Evolutionary conservation across 2,888 invertebrate genomes (phyloP).

Genomic region (Cheilosia soror): DNA sequence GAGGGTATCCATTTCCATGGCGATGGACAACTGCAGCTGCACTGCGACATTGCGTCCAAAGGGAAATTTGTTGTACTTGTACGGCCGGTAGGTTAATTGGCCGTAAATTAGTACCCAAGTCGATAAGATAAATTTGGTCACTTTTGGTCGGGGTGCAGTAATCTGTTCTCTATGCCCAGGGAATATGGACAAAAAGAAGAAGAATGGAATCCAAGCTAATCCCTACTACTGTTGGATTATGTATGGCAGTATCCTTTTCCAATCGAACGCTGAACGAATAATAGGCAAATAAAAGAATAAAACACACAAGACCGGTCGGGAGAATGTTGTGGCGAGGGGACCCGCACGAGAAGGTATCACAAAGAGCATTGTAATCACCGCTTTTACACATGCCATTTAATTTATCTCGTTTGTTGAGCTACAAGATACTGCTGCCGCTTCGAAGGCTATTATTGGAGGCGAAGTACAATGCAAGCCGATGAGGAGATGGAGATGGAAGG

Average conservation of each 20-base stretch:
- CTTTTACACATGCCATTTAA: conserved; percentile 75
- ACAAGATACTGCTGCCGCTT: conserved; percentile 63
- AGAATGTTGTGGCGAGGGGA: not conserved
- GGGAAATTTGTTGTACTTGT: conserved; percentile 74
- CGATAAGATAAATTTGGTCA: conserved; percentile 75
- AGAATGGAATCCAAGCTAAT: conserved; percentile 47
- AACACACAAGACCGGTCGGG: conserved; percentile 16
- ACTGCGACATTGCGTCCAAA: conserved; percentile 71
- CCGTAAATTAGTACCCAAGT: conserved; percentile 74
- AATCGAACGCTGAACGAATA: conserved; percentile 62
- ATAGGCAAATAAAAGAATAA: conserved; percentile 66
- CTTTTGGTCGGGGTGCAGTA: conserved; percentile 62
- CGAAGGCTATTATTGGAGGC: conserved; percentile 54
- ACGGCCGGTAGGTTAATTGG: conserved; percentile 74
- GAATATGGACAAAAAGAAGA: conserved; percentile 17
- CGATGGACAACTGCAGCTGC: conserved; percentile 62
- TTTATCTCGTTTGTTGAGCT: conserved; percentile 74
- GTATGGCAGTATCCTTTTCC: conserved; percentile 60
- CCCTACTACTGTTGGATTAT: conserved; percentile 59
- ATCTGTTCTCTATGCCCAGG: conserved; percentile 30
- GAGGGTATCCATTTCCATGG: conserved; percentile 37
- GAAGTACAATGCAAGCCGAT: conserved; percentile 33
- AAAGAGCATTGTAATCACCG: conserved; percentile 75
- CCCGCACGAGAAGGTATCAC: conserved; percentile 56
- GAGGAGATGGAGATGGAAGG: conserved; percentile 1